phyloP scores from a whole-genome alignment of 2,888 invertebrate genomes.

The Panopea generosa region DNA sequence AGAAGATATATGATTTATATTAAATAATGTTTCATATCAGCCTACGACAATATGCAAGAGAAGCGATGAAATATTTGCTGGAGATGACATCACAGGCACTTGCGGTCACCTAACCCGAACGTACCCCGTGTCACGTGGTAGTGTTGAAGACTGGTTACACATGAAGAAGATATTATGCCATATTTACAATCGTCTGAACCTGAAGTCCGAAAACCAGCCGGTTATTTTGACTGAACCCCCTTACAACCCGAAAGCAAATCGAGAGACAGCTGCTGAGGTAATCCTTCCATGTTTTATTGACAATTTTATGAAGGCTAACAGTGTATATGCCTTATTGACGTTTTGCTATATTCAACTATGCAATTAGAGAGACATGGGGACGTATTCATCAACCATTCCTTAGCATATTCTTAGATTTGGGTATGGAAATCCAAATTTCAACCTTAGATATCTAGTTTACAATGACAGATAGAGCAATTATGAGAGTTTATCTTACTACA shows the following conservation, averaged over 20 bases:
- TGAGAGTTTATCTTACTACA: no score
- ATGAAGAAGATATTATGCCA: constrained; percentile 28
- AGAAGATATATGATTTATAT: no score
- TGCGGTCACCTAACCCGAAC: constrained; percentile 33
- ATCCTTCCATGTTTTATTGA: no score
- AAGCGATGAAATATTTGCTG: constrained; percentile 15
- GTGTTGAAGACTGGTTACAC: constrained; percentile 28
- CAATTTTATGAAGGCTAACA: no score
- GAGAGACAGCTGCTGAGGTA: constrained; percentile 34
- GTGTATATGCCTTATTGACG: no score
- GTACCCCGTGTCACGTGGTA: constrained; percentile 44
- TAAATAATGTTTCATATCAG: constrained; percentile 22
- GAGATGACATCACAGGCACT: constrained; percentile 22
- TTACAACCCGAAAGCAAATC: constrained; percentile 38
- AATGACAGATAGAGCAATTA: no score
- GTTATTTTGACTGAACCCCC: constrained; percentile 38
- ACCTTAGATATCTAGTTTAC: no score
- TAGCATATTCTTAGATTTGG: no score
- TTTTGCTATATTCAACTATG: no score
- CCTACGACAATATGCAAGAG: constrained; percentile 30
- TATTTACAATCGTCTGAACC: constrained; percentile 20
- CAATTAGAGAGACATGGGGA: no score
- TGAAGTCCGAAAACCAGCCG: constrained; percentile 20
- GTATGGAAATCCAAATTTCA: no score
- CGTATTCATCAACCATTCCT: no score